phyloP scores from a whole-genome alignment of 2,888 invertebrate genomes.

The Byasa hedistus region DNA sequence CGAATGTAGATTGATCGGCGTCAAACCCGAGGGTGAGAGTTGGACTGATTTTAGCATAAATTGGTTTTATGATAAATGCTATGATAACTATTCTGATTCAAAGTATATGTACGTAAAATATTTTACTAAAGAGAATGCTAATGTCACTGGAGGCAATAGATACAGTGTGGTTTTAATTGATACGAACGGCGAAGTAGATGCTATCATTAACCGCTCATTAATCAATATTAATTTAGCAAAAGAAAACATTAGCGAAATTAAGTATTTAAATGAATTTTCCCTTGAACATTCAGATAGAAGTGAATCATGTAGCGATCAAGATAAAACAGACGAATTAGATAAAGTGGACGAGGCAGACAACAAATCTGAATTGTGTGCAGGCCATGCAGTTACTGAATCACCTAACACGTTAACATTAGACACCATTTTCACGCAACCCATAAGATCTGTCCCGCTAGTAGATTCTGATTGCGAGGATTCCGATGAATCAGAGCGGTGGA shows the following conservation, averaged over 20 bases:
- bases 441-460: conserved; percentile 55
- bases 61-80: conserved; percentile 71
- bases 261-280: conserved; percentile 46
- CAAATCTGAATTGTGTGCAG: conserved; percentile 32
- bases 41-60: conserved; percentile 79
- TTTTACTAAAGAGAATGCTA: conserved; percentile 58
- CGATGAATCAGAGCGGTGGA: conserved; percentile 48
- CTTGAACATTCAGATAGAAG: conserved; percentile 34
- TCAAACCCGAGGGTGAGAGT: conserved; percentile 63
- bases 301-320: conserved; percentile 20
- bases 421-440: conserved; percentile 40
- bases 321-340: background rate
- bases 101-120: conserved; percentile 69
- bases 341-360: conserved; percentile 30
- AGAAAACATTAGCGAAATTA: conserved; percentile 48
- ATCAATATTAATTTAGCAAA: conserved; percentile 73
- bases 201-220: conserved; percentile 72
- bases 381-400: conserved; percentile 8
- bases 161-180: conserved; percentile 76
- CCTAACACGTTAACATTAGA: conserved; percentile 30
- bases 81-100: conserved; percentile 54
- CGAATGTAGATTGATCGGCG: conserved; percentile 80
- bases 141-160: conserved; percentile 63
- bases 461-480: conserved; percentile 45
- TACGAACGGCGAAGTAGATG: conserved; percentile 57